Percentiles rank a stretch among this genome's conserved stretches.
phyloP scores from a whole-genome alignment of 2,797 vertebrate genomes.

The Tragelaphus eurycerus region DNA sequence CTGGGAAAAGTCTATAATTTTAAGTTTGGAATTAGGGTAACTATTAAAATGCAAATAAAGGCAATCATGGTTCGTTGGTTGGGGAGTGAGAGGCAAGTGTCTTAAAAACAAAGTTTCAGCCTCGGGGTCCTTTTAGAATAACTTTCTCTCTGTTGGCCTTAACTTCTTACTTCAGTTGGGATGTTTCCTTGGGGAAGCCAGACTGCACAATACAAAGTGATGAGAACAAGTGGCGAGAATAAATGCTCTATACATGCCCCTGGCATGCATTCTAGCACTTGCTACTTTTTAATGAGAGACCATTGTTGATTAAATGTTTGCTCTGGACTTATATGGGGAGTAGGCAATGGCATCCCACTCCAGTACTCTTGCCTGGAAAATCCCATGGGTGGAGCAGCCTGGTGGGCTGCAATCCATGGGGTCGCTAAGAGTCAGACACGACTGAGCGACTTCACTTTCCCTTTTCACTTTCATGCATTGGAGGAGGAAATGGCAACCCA shows the following conservation, averaged over 20 bases:
- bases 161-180: rapidly evolving
- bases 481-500: too few species aligned
- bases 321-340: not conserved
- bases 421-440: too few species aligned
- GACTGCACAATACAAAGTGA: rapidly evolving
- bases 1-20: slow-evolving; percentile 83
- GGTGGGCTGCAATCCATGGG: too few species aligned
- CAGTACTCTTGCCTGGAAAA: too few species aligned
- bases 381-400: too few species aligned
- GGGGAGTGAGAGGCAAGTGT: not conserved
- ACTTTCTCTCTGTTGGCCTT: not conserved
- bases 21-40: slow-evolving; percentile 81
- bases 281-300: not conserved
- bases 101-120: slow-evolving; percentile 68
- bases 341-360: too few species aligned
- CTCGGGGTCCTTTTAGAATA: slow-evolving; percentile 54
- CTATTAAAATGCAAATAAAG: slow-evolving; percentile 84
- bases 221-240: rapidly evolving
- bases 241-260: rapidly evolving
- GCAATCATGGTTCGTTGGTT: slow-evolving; percentile 65
- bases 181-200: rapidly evolving
- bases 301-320: not conserved
- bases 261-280: not conserved
- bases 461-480: too few species aligned
- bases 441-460: too few species aligned